phyloP scores from a whole-genome alignment of 2,797 vertebrate species.

The Peromyscus nudipes region DNA sequence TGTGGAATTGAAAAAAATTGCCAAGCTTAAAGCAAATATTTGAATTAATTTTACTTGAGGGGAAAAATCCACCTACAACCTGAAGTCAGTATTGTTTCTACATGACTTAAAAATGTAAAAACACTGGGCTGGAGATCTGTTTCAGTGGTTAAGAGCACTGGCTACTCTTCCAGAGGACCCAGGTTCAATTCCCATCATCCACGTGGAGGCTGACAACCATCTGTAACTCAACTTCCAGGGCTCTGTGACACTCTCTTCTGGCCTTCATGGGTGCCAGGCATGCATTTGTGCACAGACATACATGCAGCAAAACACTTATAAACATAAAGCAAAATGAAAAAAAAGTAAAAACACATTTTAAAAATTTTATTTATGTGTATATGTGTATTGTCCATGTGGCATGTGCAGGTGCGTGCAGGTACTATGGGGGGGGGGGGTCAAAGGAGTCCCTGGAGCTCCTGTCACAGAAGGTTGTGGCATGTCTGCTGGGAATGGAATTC shows the following conservation, averaged over 20 bases:
- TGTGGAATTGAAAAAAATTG: slow-evolving; percentile 4
- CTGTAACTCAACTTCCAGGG: not conserved
- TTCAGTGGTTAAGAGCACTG: not conserved
- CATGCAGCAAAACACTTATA: not conserved
- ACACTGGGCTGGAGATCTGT: not conserved
- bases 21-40: slow-evolving; percentile 52
- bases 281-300: not conserved
- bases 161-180: not conserved
- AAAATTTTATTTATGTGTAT: not conserved
- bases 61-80: not conserved
- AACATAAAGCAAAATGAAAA: not conserved
- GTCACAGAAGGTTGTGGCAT: not conserved
- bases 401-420: not conserved
- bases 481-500: not conserved
- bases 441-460: not conserved
- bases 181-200: not conserved
- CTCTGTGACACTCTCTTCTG: not conserved
- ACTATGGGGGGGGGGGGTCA: not conserved
- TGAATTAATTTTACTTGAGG: slow-evolving; percentile 56
- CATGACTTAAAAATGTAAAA: slow-evolving; percentile 47
- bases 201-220: not conserved
- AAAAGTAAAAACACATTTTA: not conserved
- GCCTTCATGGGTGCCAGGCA: not conserved
- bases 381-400: too few species aligned
- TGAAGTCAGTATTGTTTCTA: not conserved